These are phyloP conservation scores for Bellardia bayeri DNA, from an alignment of 2,888 invertebrate genomes.

Conservation along the genomic window DNA sequence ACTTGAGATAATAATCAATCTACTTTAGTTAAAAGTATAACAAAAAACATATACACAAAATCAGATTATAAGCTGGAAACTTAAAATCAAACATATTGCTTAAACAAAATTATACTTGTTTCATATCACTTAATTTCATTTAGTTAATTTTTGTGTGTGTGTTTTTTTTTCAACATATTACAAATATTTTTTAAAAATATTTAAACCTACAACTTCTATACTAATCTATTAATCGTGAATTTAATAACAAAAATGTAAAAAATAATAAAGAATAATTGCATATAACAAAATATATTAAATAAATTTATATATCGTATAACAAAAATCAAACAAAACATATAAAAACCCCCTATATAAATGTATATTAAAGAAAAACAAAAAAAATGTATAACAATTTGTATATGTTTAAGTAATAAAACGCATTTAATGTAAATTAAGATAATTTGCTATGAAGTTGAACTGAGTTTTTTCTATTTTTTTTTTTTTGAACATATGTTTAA, in stretches of 20 bases:
- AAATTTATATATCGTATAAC: slow-evolving; percentile 65
- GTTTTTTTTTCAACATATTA: background rate
- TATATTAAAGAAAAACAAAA: slow-evolving; percentile 39
- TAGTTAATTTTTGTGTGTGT: slow-evolving; percentile 5
- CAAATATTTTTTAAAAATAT: slow-evolving; percentile 68
- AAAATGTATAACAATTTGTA: slow-evolving; percentile 63
- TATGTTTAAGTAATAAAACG: slow-evolving; percentile 71
- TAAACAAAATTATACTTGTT: slow-evolving; percentile 25
- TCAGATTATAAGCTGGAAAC: slow-evolving; percentile 47
- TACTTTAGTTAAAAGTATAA: slow-evolving; percentile 44
- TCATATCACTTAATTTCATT: slow-evolving; percentile 45
- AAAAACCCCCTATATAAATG: slow-evolving; percentile 52
- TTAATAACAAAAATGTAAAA: slow-evolving; percentile 70
- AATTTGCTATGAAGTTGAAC: slow-evolving; percentile 40
- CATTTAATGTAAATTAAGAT: slow-evolving; percentile 72
- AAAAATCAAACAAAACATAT: slow-evolving; percentile 31
- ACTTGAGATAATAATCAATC: slow-evolving; percentile 80
- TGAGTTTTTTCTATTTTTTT: slow-evolving; percentile 12
- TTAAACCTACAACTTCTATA: slow-evolving; percentile 50
- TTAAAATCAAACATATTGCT: slow-evolving; percentile 41
- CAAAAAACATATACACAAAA: slow-evolving; percentile 37
- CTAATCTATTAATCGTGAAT: slow-evolving; percentile 44
- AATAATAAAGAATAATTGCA: slow-evolving; percentile 51
- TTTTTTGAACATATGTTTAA: background rate
- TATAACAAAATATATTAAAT: slow-evolving; percentile 56